Conservation (phyloP, 1,140 invertebrate genomes). For the Glossosoma conforme region DNA sequence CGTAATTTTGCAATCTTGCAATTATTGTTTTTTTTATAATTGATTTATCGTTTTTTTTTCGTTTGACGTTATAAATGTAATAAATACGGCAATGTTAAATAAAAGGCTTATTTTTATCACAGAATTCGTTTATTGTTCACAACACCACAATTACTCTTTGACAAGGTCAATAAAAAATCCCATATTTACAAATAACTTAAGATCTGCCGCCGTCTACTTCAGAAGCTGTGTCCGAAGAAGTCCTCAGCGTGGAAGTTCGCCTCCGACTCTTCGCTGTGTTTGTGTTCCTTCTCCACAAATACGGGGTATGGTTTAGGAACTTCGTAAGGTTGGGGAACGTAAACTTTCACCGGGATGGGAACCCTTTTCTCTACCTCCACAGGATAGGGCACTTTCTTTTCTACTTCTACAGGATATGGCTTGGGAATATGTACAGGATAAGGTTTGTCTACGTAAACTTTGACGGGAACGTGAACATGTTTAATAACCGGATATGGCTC, state of each 20-base stretch:
- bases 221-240: background rate
- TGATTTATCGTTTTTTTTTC: no score
- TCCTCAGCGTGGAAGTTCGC: background rate
- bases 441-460: conserved; percentile 48
- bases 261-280: background rate
- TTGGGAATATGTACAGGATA: conserved; percentile 46
- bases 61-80: no score
- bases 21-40: no score
- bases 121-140: conserved; percentile 1
- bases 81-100: no score
- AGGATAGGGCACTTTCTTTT: conserved; percentile 52
- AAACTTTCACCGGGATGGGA: conserved; percentile 43
- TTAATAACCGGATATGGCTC: conserved; percentile 54
- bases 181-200: no score
- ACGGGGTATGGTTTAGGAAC: conserved; percentile 33
- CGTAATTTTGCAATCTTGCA: no score
- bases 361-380: conserved; percentile 51
- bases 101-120: conserved; percentile 2
- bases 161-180: conserved; percentile 1
- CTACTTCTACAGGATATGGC: conserved; percentile 48
- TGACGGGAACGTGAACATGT: conserved; percentile 46
- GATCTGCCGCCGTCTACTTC: no score
- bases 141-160: background rate
- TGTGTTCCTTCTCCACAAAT: conserved; percentile 8
- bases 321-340: conserved; percentile 40